Base-by-base conservation (phyloP, 2,797 vertebrate genomes). In the Threskiornis aethiopicus region DNA sequence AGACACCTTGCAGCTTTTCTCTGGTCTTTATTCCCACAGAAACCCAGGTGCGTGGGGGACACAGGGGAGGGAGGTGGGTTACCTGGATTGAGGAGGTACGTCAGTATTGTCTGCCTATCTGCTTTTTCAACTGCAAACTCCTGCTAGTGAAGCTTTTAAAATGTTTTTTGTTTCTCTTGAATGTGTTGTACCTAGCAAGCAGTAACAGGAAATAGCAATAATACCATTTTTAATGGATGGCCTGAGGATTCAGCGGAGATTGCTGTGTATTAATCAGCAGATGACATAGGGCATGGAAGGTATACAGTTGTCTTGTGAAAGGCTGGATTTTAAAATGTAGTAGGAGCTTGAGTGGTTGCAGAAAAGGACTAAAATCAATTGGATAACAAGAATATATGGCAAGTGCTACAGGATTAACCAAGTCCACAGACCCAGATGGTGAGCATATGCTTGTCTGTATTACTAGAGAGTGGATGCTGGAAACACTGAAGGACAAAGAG, bases 31-130 rank as follows among this genome's bases (percentile, higher is more conserved):
- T 83, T 91, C 57, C 37, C 47, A 89, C 59, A 81, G 61, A 87
- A 92, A 80, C 33, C 19, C 92, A 97, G 96, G 96, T 97, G 89
- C 86, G 96, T 95, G 82, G 4, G 92, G 64, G 6, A 86, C 57
- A 57, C 0, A 1, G 82, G 64, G 44, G 52, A 77, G 84, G 89
- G 81, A 91, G 75, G 87, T 41, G 64, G 47, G n/a, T 78, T 87
- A 80, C 26, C 18, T 89, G 35, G 26, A 58, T 3, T 71, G 33
- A 81, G 55, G 11, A 92, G 42, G n/a, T 64, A n/a, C 18, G 39
- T 12, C 6, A 25, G 7, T 44, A 2, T 25, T 65, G 33, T 77
- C 55, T 90, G 77, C 28, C 21, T 87, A 11, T 39, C 46, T 87
- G 75, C 15, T 91, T 95, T 95, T 80, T 77, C n/a, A 67, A 20